Percentiles rank a stretch among this genome's conserved stretches.
phyloP scores from a whole-genome alignment of 2,113 vertebrate species.

The Mandrillus leucophaeus region DNA sequence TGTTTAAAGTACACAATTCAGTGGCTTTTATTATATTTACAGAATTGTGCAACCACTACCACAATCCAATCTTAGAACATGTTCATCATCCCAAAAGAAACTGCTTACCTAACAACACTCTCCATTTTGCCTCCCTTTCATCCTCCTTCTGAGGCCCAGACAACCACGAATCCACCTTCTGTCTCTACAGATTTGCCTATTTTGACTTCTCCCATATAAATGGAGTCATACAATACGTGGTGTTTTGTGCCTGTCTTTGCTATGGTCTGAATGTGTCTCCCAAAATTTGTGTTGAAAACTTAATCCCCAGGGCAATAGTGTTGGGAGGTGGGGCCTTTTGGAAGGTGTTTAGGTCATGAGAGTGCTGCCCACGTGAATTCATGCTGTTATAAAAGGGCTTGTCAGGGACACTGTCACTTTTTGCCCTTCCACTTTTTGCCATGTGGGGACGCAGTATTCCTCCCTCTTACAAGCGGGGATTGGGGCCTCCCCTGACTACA shows the following conservation, averaged over 20 bases:
- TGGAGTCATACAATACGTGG: no score
- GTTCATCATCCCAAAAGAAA: no score
- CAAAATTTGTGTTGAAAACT: neutral
- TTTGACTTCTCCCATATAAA: no score
- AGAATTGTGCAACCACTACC: no score
- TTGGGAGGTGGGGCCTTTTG: neutral
- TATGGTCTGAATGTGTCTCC: neutral
- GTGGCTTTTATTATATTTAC: no score
- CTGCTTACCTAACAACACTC: no score
- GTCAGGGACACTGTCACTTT: neutral
- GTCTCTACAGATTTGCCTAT: no score
- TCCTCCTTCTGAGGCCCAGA: no score
- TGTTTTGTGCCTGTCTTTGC: neutral
- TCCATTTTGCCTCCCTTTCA: no score
- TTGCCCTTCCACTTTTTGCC: neutral
- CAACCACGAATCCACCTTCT: no score
- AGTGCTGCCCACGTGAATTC: neutral
- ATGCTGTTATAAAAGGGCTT: neutral
- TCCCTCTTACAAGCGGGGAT: neutral
- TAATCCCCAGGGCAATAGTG: neutral
- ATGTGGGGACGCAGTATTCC: neutral
- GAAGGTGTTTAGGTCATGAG: neutral
- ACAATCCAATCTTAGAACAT: no score
- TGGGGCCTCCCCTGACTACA: neutral
- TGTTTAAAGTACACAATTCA: no score